A percentile compares a stretch with the other conserved stretches of the same genome.
phyloP scores from a whole-genome alignment of 2,113 vertebrate species.

The Pimephales promelas region DNA sequence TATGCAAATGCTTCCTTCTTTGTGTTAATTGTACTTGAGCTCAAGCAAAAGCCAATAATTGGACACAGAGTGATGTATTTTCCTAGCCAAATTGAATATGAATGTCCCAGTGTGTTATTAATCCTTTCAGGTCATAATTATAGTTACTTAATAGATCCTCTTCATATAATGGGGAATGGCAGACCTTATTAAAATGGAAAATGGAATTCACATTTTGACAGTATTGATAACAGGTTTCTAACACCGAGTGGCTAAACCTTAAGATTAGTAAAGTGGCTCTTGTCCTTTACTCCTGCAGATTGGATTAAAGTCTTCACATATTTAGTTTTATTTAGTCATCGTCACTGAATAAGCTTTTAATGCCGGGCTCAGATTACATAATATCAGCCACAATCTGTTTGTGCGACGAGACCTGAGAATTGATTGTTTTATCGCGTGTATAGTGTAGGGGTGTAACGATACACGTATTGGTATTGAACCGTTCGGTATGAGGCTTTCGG shows the following conservation, averaged over 20 bases:
- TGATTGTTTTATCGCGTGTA: no score
- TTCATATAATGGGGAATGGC: not conserved
- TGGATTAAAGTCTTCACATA: not conserved
- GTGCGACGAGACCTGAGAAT: no score
- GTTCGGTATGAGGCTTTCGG: no score
- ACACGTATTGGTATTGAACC: no score
- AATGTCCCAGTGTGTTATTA: constrained; percentile 18
- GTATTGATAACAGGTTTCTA: not conserved
- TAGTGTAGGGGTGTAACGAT: no score
- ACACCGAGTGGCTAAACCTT: not conserved
- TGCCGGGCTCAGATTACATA: no score
- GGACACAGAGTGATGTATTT: not conserved
- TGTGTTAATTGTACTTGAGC: constrained; percentile 4
- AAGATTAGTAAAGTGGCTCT: not conserved
- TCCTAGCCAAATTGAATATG: not conserved
- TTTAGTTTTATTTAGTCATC: not conserved
- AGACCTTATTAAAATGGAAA: constrained; percentile 14
- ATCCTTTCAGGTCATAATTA: constrained; percentile 12
- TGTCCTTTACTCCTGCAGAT: not conserved
- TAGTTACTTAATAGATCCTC: constrained; percentile 5
- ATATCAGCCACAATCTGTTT: no score
- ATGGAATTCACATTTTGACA: not conserved
- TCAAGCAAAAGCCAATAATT: constrained; percentile 12
- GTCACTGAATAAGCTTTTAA: not conserved
- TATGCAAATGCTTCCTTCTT: not conserved